Evolutionary conservation across 2,888 invertebrate genomes (phyloP).

Genomic region (Melinaea menophilus): DNA sequence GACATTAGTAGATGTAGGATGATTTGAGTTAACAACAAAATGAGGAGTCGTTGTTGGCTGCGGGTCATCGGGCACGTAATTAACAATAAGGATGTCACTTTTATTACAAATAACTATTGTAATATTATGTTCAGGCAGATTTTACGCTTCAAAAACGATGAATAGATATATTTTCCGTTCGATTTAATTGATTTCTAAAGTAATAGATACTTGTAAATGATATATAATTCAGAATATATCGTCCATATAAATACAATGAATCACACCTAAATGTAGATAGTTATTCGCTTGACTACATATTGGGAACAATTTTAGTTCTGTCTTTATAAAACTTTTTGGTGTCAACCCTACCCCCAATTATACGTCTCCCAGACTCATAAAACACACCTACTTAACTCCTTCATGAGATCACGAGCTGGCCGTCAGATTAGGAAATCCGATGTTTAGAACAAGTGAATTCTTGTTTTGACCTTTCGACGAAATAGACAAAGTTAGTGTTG

Average conservation of each 20-base stretch:
- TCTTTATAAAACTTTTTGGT: background rate
- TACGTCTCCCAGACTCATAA: constrained; percentile 16
- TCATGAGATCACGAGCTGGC: constrained; percentile 25
- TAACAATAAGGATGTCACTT: constrained; percentile 16
- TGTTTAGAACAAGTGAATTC: constrained; percentile 18
- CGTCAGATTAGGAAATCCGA: constrained; percentile 32
- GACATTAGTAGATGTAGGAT: background rate
- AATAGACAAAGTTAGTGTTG: background rate
- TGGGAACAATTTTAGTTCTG: constrained; percentile 2
- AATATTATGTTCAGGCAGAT: too few species aligned
- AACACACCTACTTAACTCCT: constrained; percentile 19
- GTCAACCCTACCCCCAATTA: constrained; percentile 24
- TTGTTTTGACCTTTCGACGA: constrained; percentile 15
- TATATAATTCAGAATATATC: too few species aligned
- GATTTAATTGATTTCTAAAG: too few species aligned
- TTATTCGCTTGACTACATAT: too few species aligned
- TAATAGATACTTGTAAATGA: too few species aligned
- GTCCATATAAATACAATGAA: too few species aligned
- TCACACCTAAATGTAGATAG: too few species aligned
- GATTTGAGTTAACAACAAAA: constrained; percentile 3
- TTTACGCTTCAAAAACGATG: too few species aligned
- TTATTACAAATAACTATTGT: background rate
- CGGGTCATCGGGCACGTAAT: constrained; percentile 30
- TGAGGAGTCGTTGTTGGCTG: constrained; percentile 13
- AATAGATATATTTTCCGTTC: too few species aligned